Base-by-base conservation (phyloP, 1,140 invertebrate species). In the Olivierus martensii region DNA sequence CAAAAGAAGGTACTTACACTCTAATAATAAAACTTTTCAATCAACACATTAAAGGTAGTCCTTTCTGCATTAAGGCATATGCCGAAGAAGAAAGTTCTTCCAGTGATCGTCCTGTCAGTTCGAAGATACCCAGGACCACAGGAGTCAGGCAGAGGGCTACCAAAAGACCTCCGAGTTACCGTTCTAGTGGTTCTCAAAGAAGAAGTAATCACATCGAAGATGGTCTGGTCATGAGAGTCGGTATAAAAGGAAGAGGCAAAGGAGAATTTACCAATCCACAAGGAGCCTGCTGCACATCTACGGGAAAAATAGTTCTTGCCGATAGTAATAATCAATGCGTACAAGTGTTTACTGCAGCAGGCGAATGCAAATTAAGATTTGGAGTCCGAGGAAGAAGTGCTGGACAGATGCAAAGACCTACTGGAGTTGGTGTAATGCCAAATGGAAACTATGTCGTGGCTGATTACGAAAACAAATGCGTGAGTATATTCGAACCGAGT, bases 251-350 rank as follows among this genome's bases (percentile, higher is more conserved):
- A 49, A 62, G 75, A 36, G 71, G 69, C 42, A 67, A 70, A 55
- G 75, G 76, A 28, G 75, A 78, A 58, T 78, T 78, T 62, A 72
- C 70, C 14, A 78, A 78, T 63, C 76, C 76, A 18, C 76, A 78
- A 63, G 76, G 74, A 21, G 62, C 76, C 11, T 67, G 68, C 34
- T 65, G 63, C 35, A 62, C 63, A 9, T 22, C 60, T 7, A 66
- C 71, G 49, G 72, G 71, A 6, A 68, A 65, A 44, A 68, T 78
- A 43, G 58, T 75, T 3, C 69, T 77, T 9, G 73, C 76, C 5
- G 76, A 78, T 58, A 77, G 75, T 50, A 77, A 76, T 59, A 77
- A 77, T 59, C 75, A 77, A 63, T 71, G 69, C 55, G 67, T 77
- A 3, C 75, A 77, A 60, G 65, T 71, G 2, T 72, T 71, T 56